Conservation (phyloP, 2,113 vertebrate genomes). For the Furnarius figulus region DNA sequence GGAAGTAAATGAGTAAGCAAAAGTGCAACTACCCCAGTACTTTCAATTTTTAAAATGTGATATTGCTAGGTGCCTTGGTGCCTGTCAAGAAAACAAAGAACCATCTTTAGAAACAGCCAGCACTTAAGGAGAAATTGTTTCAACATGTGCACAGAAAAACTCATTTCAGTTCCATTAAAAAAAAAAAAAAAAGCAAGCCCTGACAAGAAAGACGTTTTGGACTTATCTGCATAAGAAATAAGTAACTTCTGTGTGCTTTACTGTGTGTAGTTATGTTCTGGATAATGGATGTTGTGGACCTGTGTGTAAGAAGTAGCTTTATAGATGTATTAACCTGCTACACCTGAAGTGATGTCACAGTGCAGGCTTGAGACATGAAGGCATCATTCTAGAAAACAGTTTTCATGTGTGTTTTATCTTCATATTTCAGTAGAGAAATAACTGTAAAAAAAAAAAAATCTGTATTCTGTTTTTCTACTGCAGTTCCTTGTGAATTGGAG, state of each 20-base stretch:
- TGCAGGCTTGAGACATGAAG: not conserved
- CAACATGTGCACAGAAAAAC: not conserved
- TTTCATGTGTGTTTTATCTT: not conserved
- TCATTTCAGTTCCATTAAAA: not conserved
- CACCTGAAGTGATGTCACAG: not conserved
- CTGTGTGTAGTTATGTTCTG: not conserved
- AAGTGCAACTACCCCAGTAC: not conserved
- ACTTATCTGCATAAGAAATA: not conserved
- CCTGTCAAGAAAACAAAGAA: not conserved
- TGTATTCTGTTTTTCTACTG: not conserved
- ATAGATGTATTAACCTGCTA: not conserved
- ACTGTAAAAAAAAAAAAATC: not conserved
- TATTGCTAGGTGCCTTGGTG: not conserved
- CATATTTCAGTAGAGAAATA: not conserved
- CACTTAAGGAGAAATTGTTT: not conserved
- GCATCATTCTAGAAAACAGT: not conserved
- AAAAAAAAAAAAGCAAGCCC: not conserved
- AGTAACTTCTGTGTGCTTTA: not conserved
- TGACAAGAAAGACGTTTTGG: not conserved
- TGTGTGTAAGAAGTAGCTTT: not conserved
- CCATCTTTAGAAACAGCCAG: not conserved
- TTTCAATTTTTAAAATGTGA: not conserved
- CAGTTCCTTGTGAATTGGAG: not conserved
- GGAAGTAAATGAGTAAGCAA: not conserved
- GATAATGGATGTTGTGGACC: not conserved